phyloP scores from a whole-genome alignment of 2,797 vertebrate species.

The Atherinosoma microstoma region DNA sequence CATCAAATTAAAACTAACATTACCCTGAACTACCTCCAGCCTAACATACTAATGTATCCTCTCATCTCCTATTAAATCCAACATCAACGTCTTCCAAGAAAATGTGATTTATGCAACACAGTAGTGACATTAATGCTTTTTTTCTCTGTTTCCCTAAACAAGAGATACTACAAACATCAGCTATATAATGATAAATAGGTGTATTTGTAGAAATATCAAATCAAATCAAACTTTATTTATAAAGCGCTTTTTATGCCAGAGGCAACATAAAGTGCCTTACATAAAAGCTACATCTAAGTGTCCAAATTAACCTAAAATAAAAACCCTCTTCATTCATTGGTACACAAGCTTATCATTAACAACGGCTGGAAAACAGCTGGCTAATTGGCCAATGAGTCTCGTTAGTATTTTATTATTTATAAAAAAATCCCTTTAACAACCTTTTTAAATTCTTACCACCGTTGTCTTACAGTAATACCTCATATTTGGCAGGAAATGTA shows the following conservation, averaged over 20 bases:
- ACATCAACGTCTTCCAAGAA: neutral
- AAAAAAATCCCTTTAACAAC: neutral
- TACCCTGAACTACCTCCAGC: conserved; percentile 43
- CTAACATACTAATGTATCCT: conserved; percentile 15
- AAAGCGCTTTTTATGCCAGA: too few relatives aligned
- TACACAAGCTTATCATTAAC: neutral
- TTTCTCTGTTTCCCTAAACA: conserved; percentile 5
- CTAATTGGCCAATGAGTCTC: neutral
- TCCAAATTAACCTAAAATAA: neutral
- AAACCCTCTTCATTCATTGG: neutral
- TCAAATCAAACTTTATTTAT: too few relatives aligned
- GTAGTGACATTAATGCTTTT: conserved; percentile 36
- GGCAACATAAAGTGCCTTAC: too few relatives aligned
- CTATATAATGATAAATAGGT: conserved; percentile 7
- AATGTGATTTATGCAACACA: conserved; percentile 18
- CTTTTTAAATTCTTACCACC: neutral
- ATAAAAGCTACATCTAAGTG: conserved; percentile 12
- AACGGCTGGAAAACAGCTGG: neutral
- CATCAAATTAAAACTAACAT: conserved; percentile 1
- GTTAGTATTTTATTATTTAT: neutral
- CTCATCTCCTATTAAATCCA: conserved; percentile 9
- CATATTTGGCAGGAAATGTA: neutral
- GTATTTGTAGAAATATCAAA: conserved; percentile 28
- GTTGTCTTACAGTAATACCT: neutral
- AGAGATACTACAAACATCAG: conserved; percentile 3